These are phyloP conservation scores for Pristionchus fissidentatus DNA, from an alignment of 2,888 invertebrate species.

Conservation along the genomic window DNA sequence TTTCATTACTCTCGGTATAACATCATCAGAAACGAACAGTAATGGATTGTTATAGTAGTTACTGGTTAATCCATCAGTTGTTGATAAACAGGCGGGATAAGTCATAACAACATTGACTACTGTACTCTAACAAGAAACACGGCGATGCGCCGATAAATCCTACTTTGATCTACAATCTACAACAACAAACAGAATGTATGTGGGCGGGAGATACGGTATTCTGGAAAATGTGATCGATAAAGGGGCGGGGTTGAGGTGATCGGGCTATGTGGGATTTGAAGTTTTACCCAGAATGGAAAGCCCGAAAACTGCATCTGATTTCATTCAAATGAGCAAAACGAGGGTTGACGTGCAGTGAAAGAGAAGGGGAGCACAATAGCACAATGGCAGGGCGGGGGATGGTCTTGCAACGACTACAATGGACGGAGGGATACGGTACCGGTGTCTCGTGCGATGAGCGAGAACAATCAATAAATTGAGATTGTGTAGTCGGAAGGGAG, in stretches of 20 bases:
- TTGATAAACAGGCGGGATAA: constrained; percentile 27
- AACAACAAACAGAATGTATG: constrained; percentile 39
- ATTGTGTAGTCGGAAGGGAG: background rate
- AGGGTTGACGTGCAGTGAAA: constrained; percentile 12
- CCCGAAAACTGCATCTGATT: constrained; percentile 1
- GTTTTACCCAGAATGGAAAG: constrained; percentile 32
- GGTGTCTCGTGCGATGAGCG: constrained; percentile 33
- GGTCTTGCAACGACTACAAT: background rate
- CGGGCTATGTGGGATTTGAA: constrained; percentile 16
- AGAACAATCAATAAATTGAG: constrained; percentile 40
- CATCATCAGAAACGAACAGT: constrained; percentile 24
- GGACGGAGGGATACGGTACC: constrained; percentile 31
- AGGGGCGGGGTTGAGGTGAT: background rate
- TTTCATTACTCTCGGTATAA: constrained; percentile 19
- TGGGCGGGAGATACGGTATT: background rate
- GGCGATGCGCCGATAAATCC: constrained; percentile 7
- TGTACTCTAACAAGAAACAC: constrained; percentile 17
- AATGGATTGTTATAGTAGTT: background rate
- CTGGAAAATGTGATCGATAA: background rate
- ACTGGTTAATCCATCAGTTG: constrained; percentile 33
- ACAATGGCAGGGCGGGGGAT: background rate
- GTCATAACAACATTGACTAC: constrained; percentile 38
- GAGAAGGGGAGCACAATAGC: constrained; percentile 7
- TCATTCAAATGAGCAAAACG: constrained; percentile 22
- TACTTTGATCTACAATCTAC: constrained; percentile 36